These are phyloP conservation scores for Caradrina clavipalpis DNA, from an alignment of 2,888 invertebrate species.

Conservation along the genomic window DNA sequence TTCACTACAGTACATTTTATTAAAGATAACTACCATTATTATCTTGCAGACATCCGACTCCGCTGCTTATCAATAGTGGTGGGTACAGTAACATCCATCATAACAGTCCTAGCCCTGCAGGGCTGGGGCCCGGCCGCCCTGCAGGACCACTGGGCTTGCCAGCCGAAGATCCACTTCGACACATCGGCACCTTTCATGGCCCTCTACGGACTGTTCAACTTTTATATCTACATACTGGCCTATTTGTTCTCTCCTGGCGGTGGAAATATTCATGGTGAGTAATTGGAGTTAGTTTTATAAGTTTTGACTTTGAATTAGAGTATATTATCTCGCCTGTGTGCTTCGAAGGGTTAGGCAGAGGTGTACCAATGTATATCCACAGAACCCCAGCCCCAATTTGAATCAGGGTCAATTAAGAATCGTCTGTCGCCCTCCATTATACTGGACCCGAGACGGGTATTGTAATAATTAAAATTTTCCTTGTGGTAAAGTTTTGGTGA, in stretches of 20 bases:
- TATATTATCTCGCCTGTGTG: no score
- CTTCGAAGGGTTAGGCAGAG: no score
- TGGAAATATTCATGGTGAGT: slow-evolving; percentile 95
- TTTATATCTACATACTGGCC: slow-evolving; percentile 98
- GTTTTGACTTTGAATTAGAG: no score
- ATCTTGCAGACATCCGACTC: slow-evolving; percentile 95
- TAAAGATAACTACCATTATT: background rate
- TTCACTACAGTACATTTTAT: no score
- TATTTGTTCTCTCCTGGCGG: slow-evolving; percentile 98
- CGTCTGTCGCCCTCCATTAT: no score
- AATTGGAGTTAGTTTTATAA: background rate
- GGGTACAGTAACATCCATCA: slow-evolving; percentile 94
- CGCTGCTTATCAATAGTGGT: slow-evolving; percentile 97
- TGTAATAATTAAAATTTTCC: no score
- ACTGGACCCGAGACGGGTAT: no score
- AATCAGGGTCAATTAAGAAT: no score
- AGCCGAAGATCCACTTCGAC: slow-evolving; percentile 96
- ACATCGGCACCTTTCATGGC: slow-evolving; percentile 99
- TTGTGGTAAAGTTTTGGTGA: no score
- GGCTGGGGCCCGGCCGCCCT: slow-evolving; percentile 97
- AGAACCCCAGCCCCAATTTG: no score
- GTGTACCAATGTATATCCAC: no score
- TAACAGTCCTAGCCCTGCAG: slow-evolving; percentile 94
- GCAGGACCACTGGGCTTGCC: slow-evolving; percentile 98
- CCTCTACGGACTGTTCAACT: slow-evolving; percentile 97